Conservation (phyloP, 2,888 invertebrate species). For the Orchestes rusci region DNA sequence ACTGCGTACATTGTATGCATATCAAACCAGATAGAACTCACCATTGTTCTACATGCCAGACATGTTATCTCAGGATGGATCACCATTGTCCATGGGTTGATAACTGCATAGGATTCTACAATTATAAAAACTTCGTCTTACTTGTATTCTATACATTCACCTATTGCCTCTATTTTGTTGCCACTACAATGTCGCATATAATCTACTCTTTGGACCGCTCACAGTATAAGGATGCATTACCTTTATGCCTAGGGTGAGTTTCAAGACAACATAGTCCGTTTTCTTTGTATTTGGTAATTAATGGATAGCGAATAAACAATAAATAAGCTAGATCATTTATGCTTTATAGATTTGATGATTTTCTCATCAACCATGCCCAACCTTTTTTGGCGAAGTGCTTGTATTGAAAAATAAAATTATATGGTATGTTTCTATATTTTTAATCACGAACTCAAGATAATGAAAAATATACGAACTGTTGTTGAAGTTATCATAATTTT, state of each 20-base stretch:
- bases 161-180: slow-evolving; percentile 25
- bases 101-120: slow-evolving; percentile 34
- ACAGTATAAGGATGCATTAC: slow-evolving; percentile 7
- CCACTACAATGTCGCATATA: slow-evolving; percentile 8
- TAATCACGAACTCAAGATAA: too few relatives aligned
- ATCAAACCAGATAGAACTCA: slow-evolving; percentile 38
- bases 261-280: too few relatives aligned
- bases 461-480: too few relatives aligned
- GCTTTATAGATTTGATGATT: too few relatives aligned
- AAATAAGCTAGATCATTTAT: too few relatives aligned
- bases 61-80: slow-evolving; percentile 37
- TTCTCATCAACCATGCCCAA: too few relatives aligned
- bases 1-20: slow-evolving; percentile 31
- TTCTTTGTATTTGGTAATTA: too few relatives aligned
- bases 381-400: too few relatives aligned
- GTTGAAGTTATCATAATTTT: slow-evolving; percentile 3
- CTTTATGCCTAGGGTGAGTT: slow-evolving; percentile 13
- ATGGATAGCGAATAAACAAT: too few relatives aligned
- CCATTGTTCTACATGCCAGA: slow-evolving; percentile 34
- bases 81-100: slow-evolving; percentile 38
- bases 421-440: too few relatives aligned
- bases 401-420: too few relatives aligned
- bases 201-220: slow-evolving; percentile 1
- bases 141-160: slow-evolving; percentile 29
- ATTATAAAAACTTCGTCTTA: slow-evolving; percentile 34